Evolutionary conservation across 1,140 invertebrate species (phyloP).

Genomic region (Drosophila watanabei): DNA sequence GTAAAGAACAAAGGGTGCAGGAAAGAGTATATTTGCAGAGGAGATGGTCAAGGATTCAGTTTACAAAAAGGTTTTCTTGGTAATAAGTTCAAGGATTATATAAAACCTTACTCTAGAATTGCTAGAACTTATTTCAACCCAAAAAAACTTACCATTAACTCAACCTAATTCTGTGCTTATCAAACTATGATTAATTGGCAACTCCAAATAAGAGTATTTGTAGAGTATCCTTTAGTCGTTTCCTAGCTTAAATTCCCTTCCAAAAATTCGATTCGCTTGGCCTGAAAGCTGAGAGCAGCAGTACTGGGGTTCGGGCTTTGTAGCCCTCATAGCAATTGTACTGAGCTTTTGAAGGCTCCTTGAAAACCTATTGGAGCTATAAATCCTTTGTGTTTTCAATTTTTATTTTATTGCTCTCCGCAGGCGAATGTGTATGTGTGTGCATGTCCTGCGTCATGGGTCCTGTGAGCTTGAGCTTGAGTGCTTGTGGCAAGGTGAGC

Average conservation of each 20-base stretch:
- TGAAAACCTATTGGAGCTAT: conserved; percentile 85
- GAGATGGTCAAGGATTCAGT: background rate
- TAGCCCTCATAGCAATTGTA: conserved; percentile 55
- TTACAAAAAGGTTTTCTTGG: background rate
- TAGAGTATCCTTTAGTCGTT: conserved; percentile 15
- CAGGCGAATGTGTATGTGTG: conserved; percentile 46
- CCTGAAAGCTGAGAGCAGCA: conserved; percentile 37
- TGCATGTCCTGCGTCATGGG: conserved; percentile 26
- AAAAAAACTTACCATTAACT: background rate
- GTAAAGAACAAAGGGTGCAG: conserved; percentile 31
- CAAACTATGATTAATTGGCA: background rate
- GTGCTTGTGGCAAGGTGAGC: conserved; percentile 50
- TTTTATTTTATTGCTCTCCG: conserved; percentile 83
- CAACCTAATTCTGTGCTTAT: background rate
- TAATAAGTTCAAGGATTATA: background rate
- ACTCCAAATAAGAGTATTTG: background rate
- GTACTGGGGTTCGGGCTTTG: background rate
- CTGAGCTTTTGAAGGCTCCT: conserved; percentile 77
- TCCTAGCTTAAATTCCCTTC: background rate
- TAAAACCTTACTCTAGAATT: background rate
- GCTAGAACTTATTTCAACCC: background rate
- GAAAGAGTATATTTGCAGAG: background rate
- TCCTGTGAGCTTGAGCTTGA: conserved; percentile 16
- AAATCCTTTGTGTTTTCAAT: conserved; percentile 85
- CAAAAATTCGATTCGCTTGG: conserved; percentile 39